Evolutionary conservation across 2,113 vertebrate genomes (phyloP).

Genomic region (Shinisaurus crocodilurus): DNA sequence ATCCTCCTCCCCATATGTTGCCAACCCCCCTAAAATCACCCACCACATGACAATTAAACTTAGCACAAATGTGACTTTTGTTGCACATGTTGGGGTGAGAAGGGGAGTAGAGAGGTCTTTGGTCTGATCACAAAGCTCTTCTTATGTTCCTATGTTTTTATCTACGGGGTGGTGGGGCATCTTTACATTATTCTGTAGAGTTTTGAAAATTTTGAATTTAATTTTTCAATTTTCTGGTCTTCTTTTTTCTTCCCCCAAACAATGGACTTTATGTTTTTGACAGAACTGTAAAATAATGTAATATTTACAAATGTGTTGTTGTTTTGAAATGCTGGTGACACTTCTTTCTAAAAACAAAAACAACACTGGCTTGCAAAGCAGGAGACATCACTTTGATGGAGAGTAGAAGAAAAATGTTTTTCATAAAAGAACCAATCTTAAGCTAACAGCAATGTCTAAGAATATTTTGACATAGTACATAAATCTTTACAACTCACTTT

Average conservation of each 20-base stretch:
- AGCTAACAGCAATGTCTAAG: constrained; percentile 47
- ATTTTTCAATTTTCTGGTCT: too few species aligned
- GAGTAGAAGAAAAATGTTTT: constrained; percentile 66
- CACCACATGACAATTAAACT: too few species aligned
- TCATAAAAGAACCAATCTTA: constrained; percentile 64
- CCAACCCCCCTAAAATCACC: too few species aligned
- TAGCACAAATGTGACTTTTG: background rate
- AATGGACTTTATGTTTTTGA: constrained; percentile 25
- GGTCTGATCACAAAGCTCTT: too few species aligned
- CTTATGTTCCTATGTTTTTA: background rate
- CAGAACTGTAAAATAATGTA: constrained; percentile 30
- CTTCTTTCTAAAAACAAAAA: background rate
- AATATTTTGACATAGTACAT: constrained; percentile 56
- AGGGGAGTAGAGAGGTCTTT: too few species aligned
- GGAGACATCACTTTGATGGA: constrained; percentile 47
- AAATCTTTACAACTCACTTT: constrained; percentile 60
- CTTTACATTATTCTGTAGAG: background rate
- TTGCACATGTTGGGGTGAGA: background rate
- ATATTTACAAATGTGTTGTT: constrained; percentile 4
- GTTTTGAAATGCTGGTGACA: background rate
- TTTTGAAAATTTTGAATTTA: too few species aligned
- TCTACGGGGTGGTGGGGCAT: background rate
- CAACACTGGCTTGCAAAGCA: constrained; percentile 8
- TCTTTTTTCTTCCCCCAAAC: background rate
- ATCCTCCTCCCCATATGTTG: too few species aligned